Percentiles rank a stretch among this genome's conserved stretches.
Conservation (phyloP, 2,888 invertebrate species). For the Nycteola revayana region DNA sequence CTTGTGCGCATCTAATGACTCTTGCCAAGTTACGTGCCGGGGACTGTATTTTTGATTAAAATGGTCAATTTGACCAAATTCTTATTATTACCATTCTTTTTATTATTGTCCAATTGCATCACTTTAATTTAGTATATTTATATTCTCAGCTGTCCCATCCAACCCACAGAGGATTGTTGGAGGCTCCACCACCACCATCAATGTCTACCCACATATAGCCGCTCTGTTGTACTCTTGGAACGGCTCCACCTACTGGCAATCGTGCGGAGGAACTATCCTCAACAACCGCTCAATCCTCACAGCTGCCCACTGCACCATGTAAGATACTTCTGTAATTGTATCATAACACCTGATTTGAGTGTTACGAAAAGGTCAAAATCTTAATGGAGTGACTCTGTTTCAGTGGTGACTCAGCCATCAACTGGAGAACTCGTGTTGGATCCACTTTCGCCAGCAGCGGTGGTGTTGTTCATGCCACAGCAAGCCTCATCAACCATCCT, state of each 20-base stretch:
- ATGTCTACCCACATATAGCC: conserved; percentile 32
- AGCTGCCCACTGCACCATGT: background rate
- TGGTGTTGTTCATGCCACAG: conserved; percentile 33
- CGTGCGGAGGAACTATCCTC: conserved; percentile 1
- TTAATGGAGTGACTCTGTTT: background rate
- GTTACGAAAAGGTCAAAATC: no score
- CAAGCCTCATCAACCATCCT: conserved; percentile 40
- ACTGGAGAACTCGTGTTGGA: conserved; percentile 37
- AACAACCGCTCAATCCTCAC: conserved; percentile 1
- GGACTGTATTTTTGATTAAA: no score
- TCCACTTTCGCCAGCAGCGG: conserved; percentile 44
- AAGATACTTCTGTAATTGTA: background rate
- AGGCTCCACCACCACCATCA: conserved; percentile 37
- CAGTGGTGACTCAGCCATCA: conserved; percentile 32
- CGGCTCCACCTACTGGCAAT: background rate
- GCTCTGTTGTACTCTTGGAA: conserved; percentile 33
- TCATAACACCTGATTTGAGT: background rate
- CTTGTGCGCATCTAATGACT: no score
- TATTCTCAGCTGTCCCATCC: conserved; percentile 33
- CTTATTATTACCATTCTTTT: no score
- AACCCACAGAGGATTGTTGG: conserved; percentile 41
- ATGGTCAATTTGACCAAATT: no score
- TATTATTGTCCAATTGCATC: no score
- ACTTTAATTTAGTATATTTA: background rate
- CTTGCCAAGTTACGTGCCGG: no score